These are phyloP conservation scores for Branchinecta lindahli DNA, from an alignment of 1,140 invertebrate genomes.

Conservation along the genomic window DNA sequence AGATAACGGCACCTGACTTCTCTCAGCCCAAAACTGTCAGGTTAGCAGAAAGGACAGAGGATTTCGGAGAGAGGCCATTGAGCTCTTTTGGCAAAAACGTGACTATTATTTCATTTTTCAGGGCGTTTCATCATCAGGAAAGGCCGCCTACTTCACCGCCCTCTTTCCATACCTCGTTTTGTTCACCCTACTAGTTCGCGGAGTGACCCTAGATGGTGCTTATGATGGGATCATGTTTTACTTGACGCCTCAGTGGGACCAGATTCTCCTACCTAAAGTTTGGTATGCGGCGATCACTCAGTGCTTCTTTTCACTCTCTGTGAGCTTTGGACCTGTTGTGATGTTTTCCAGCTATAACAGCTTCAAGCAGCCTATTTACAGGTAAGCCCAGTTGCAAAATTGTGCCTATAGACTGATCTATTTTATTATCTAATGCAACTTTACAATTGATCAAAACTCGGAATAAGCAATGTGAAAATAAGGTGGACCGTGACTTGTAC, in stretches of 20 bases:
- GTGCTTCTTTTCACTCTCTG: slow-evolving; percentile 39
- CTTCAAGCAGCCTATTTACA: slow-evolving; percentile 36
- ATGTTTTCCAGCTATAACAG: slow-evolving; percentile 39
- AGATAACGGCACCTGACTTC: too few relatives aligned
- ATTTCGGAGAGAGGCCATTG: too few relatives aligned
- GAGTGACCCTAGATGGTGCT: slow-evolving; percentile 37
- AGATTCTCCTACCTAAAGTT: slow-evolving; percentile 42
- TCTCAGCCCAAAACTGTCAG: too few relatives aligned
- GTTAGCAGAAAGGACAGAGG: too few relatives aligned
- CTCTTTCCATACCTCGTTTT: slow-evolving; percentile 62
- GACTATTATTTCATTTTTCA: neutral
- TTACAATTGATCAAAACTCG: too few relatives aligned
- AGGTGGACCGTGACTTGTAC: too few relatives aligned
- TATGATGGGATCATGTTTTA: slow-evolving; percentile 48
- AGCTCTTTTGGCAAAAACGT: too few relatives aligned
- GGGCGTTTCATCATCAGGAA: slow-evolving; percentile 41
- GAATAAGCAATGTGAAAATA: too few relatives aligned
- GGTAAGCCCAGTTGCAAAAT: too few relatives aligned
- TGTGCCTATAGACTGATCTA: too few relatives aligned
- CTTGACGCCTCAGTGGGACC: slow-evolving; percentile 49
- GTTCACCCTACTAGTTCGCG: slow-evolving; percentile 48
- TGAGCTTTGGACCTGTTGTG: slow-evolving; percentile 36
- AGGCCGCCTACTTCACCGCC: slow-evolving; percentile 59
- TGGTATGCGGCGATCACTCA: slow-evolving; percentile 39
- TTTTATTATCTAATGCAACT: too few relatives aligned